These are phyloP conservation scores for Paedocypris micromegethes DNA, from an alignment of 2,797 vertebrate species.

Conservation along the genomic window DNA sequence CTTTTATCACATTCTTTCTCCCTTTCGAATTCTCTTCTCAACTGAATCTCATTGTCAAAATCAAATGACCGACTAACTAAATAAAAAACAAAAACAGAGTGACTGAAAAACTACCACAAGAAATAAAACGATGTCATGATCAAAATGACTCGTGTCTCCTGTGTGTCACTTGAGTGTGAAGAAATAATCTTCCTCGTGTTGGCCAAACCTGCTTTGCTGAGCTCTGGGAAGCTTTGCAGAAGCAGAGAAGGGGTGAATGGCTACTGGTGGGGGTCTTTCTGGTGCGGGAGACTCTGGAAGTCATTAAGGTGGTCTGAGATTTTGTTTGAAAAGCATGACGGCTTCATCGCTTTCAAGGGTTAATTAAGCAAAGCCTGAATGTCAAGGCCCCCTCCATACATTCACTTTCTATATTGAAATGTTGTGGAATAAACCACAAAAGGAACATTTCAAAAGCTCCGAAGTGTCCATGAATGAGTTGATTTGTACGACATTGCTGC, in stretches of 20 bases:
- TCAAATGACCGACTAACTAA: too few species aligned
- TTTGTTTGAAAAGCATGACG: slow-evolving; percentile 43
- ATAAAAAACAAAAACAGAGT: too few species aligned
- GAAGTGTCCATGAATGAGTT: slow-evolving; percentile 3
- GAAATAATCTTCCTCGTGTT: too few species aligned
- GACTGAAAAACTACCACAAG: too few species aligned
- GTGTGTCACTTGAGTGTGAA: too few species aligned
- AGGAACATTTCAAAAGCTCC: slow-evolving; percentile 1
- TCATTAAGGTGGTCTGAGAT: slow-evolving; percentile 43
- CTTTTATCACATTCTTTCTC: too few species aligned
- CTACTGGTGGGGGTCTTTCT: slow-evolving; percentile 9
- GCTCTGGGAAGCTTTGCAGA: too few species aligned
- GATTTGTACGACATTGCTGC: not conserved
- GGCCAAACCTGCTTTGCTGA: too few species aligned
- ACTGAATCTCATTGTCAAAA: too few species aligned
- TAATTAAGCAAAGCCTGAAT: slow-evolving; percentile 42
- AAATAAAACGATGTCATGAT: too few species aligned
- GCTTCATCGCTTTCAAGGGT: slow-evolving; percentile 38
- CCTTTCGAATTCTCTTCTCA: too few species aligned
- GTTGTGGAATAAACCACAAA: slow-evolving; percentile 15
- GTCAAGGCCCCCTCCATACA: slow-evolving; percentile 20
- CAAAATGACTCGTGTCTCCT: too few species aligned
- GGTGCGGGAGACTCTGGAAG: slow-evolving; percentile 39
- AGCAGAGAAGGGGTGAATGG: not conserved
- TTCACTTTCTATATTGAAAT: not conserved